A percentile compares a stretch with the other conserved stretches of the same genome.
These are phyloP conservation scores for Phrynocephalus versicolor DNA, from an alignment of 2,113 vertebrate genomes.

Conservation along the genomic window DNA sequence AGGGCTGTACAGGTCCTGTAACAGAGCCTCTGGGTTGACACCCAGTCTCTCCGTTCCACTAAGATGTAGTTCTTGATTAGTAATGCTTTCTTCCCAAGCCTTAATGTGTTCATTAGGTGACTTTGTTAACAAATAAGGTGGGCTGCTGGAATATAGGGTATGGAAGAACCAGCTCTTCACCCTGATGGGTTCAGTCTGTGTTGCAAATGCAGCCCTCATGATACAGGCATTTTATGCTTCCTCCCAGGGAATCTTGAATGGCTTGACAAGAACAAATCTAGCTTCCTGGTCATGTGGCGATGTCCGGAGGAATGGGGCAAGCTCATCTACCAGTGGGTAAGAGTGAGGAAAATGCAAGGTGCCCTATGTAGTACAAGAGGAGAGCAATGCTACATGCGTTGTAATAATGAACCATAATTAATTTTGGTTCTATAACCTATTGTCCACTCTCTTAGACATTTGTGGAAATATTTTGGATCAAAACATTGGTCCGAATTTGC, in stretches of 20 bases:
- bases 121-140: accelerated
- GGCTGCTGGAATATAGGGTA: accelerated
- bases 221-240: not conserved
- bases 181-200: accelerated
- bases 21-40: not conserved
- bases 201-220: not conserved
- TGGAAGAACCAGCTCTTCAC: accelerated
- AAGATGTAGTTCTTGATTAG: no score
- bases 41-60: no score
- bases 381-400: accelerated
- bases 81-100: not conserved
- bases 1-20: no score
- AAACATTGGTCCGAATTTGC: no score
- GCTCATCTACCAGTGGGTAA: constrained; percentile 97
- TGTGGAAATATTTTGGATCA: not conserved
- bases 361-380: no score
- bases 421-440: not conserved
- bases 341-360: constrained; percentile 37
- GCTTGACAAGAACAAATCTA: constrained; percentile 96
- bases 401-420: not conserved
- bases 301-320: constrained; percentile 97
- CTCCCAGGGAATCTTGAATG: constrained; percentile 93
- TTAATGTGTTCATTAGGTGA: accelerated
- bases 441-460: not conserved
- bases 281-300: constrained; percentile 97